Percentiles rank a stretch among this genome's conserved stretches.
Evolutionary conservation across 2,113 vertebrate species (phyloP).

Genomic region (Myanophis thanlyinensis): DNA sequence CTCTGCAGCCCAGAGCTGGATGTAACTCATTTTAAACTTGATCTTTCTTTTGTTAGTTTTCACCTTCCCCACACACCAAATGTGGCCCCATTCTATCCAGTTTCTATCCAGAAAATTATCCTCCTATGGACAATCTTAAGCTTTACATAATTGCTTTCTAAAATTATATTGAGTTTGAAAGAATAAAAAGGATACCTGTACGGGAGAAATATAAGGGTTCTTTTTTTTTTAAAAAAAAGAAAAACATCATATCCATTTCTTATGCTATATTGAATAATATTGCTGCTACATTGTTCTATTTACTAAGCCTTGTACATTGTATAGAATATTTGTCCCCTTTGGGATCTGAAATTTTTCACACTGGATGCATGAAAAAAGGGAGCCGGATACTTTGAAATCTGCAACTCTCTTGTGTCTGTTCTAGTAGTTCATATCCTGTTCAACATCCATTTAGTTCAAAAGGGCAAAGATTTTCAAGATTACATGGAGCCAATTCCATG

Average conservation of each 20-base stretch:
- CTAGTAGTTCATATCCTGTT: neutral
- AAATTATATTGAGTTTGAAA: neutral
- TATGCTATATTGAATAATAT: neutral
- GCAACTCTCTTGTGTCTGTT: neutral
- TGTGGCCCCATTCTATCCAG: neutral
- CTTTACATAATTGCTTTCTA: neutral
- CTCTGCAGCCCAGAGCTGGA: neutral
- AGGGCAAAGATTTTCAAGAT: neutral
- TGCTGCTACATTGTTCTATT: constrained; percentile 10
- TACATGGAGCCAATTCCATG: neutral
- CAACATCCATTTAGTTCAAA: neutral
- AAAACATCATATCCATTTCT: neutral
- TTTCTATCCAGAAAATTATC: neutral
- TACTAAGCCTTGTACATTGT: neutral
- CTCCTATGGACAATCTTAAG: neutral
- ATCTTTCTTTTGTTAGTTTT: neutral
- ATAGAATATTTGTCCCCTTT: neutral
- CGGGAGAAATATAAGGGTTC: neutral
- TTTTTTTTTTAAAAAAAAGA: neutral
- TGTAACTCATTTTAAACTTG: neutral
- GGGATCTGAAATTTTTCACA: neutral
- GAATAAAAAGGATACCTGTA: neutral
- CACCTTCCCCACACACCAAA: neutral
- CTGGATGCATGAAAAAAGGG: neutral
- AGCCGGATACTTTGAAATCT: neutral